phyloP scores from a whole-genome alignment of 2,113 vertebrate species.

The Spermophilus dauricus region DNA sequence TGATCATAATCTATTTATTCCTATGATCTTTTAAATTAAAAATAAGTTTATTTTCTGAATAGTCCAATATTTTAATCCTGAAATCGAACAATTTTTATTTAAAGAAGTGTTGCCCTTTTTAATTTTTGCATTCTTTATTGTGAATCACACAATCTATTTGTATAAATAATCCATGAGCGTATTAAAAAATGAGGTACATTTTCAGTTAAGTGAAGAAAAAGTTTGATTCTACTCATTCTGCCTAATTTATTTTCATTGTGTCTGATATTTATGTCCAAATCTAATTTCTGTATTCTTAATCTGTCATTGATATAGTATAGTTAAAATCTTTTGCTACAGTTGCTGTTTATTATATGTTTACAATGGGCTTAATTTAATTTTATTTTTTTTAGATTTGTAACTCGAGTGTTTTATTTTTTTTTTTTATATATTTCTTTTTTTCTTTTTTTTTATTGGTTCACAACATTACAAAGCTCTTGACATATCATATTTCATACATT shows the following conservation, averaged over 20 bases:
- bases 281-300: neutral
- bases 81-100: neutral
- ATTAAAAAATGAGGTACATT: neutral
- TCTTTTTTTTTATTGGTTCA: too few relatives aligned
- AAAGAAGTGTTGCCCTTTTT: neutral
- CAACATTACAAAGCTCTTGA: too few relatives aligned
- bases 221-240: neutral
- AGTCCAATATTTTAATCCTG: neutral
- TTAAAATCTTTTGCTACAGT: neutral
- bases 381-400: too few relatives aligned
- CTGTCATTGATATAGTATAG: neutral
- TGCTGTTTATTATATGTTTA: neutral
- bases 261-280: neutral
- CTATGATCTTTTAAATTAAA: neutral
- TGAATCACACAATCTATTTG: neutral
- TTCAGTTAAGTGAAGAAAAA: neutral
- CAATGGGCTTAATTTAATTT: neutral
- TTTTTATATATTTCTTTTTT: too few relatives aligned
- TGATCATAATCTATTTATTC: neutral
- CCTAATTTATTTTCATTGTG: neutral
- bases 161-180: neutral
- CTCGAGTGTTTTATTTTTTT: too few relatives aligned
- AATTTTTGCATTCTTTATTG: neutral
- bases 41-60: neutral
- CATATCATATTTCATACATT: too few relatives aligned